Conservation (phyloP, 2,888 invertebrate species). For the Lampropteryx suffumata region DNA sequence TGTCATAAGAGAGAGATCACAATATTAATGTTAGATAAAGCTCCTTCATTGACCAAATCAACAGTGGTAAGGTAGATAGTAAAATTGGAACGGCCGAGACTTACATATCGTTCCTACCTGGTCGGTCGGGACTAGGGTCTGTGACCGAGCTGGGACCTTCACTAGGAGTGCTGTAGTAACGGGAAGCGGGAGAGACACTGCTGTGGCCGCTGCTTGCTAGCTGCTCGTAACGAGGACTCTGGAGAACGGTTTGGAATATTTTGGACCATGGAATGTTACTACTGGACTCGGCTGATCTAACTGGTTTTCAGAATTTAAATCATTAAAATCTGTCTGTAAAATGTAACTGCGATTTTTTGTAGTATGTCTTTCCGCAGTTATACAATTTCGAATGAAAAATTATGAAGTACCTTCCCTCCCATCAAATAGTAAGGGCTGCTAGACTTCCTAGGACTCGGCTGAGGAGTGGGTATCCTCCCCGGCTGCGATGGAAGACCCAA, state of each 20-base stretch:
- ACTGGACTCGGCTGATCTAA: too few relatives aligned
- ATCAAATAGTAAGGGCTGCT: constrained; percentile 75
- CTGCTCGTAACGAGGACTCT: constrained; percentile 80
- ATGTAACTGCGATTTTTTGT: too few relatives aligned
- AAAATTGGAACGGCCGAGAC: constrained; percentile 80
- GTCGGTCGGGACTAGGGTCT: constrained; percentile 75
- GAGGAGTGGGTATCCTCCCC: constrained; percentile 89
- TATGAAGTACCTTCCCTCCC: constrained; percentile 69
- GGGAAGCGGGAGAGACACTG: constrained; percentile 71
- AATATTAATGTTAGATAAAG: too few relatives aligned
- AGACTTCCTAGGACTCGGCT: constrained; percentile 77
- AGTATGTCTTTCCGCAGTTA: too few relatives aligned
- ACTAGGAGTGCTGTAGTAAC: constrained; percentile 69
- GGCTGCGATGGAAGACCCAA: constrained; percentile 90
- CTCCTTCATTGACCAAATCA: constrained; percentile 17
- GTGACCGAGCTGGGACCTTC: constrained; percentile 70
- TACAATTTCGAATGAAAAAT: neutral
- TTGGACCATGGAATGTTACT: constrained; percentile 5
- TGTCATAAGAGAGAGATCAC: too few relatives aligned
- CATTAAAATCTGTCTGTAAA: too few relatives aligned
- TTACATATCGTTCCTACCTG: constrained; percentile 83
- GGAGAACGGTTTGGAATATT: constrained; percentile 34
- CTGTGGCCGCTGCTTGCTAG: constrained; percentile 76
- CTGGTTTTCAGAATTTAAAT: too few relatives aligned
- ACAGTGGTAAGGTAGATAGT: constrained; percentile 29